Evolutionary conservation across 35 echinoderm and acorn worm species (phyloP).

Genomic region (Heliocidaris erythrogramma): DNA sequence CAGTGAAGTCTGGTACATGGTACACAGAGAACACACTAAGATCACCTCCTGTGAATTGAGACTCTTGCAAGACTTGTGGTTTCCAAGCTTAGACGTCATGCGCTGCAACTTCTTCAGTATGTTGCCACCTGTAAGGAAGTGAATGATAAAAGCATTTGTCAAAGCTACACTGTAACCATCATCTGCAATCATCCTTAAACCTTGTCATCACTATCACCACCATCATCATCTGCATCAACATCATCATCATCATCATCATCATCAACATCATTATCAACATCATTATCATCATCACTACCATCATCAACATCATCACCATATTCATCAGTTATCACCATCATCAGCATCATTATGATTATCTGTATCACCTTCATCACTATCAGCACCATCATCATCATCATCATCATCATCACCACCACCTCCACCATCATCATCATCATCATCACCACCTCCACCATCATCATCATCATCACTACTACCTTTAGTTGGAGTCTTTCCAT

Average conservation of each 20-base stretch:
- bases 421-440: neutral
- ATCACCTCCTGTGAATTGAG: constrained; percentile 78
- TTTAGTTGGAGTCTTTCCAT: constrained; percentile 8
- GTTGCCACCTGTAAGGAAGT: constrained; percentile 54
- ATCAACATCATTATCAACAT: neutral
- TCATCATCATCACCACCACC: neutral
- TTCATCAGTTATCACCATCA: neutral
- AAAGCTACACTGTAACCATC: neutral
- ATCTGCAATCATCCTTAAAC: neutral
- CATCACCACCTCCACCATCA: neutral
- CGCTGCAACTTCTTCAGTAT: constrained; percentile 82
- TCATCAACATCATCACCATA: neutral
- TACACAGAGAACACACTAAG: constrained; percentile 82
- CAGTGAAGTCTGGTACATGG: constrained; percentile 88
- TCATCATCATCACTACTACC: neutral
- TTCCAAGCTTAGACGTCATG: constrained; percentile 70
- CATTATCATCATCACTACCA: neutral
- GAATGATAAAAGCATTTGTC: neutral
- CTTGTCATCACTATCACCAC: neutral
- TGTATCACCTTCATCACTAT: neutral
- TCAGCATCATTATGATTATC: neutral
- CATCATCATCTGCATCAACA: neutral
- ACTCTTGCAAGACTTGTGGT: constrained; percentile 69
- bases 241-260: neutral
- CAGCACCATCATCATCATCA: neutral